Percentiles rank a stretch among this genome's conserved stretches.
phyloP scores from a whole-genome alignment of 1,140 invertebrate genomes.

The Trypoxylus dichotomus region DNA sequence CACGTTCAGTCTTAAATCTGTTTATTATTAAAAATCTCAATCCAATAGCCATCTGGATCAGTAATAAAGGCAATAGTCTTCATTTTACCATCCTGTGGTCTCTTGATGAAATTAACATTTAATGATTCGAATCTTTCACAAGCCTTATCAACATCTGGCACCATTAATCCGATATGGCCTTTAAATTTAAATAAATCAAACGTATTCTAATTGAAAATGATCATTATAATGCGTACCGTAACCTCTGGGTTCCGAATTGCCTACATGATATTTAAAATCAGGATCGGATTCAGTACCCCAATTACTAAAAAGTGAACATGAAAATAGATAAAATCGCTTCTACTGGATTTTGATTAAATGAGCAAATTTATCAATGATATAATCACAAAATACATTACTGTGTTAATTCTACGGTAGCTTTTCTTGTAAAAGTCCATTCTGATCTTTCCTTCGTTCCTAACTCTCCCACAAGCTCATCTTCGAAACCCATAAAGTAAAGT shows the following conservation, averaged over 20 bases:
- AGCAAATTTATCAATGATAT: too few relatives aligned
- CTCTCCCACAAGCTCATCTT: conserved; percentile 73
- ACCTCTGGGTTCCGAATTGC: conserved; percentile 87
- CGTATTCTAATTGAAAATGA: conserved; percentile 33
- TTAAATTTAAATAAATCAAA: conserved; percentile 37
- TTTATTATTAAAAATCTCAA: conserved; percentile 83
- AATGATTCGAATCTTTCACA: conserved; percentile 83
- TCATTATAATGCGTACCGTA: conserved; percentile 64
- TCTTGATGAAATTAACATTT: conserved; percentile 88
- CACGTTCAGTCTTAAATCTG: background rate
- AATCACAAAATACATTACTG: conserved; percentile 67
- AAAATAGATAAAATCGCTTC: too few relatives aligned
- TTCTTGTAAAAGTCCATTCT: conserved; percentile 78
- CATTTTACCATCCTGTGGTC: conserved; percentile 89
- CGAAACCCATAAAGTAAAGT: conserved; percentile 92
- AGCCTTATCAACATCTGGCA: conserved; percentile 84
- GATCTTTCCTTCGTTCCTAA: conserved; percentile 62
- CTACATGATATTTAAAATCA: conserved; percentile 82
- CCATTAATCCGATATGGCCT: conserved; percentile 89
- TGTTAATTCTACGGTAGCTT: conserved; percentile 89
- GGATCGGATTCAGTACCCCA: conserved; percentile 90
- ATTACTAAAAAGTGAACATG: conserved; percentile 66
- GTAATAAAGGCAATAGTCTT: conserved; percentile 92
- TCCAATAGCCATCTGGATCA: conserved; percentile 96
- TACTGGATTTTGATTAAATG: background rate